phyloP scores from a whole-genome alignment of 2,888 invertebrate genomes.

The Drosophila gaucha region DNA sequence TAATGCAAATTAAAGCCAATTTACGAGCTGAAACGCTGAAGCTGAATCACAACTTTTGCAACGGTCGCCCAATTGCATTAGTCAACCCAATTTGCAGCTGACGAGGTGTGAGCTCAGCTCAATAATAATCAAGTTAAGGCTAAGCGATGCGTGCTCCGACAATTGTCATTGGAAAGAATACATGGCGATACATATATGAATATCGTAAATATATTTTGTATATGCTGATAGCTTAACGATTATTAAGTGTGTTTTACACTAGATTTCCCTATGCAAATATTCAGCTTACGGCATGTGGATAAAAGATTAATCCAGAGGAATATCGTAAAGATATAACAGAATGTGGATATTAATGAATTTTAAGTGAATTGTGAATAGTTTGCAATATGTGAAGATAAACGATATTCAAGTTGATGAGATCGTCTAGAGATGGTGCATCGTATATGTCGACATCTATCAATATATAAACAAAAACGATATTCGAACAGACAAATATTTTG shows the following conservation, averaged over 20 bases:
- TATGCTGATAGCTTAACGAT: neutral
- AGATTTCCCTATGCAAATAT: no score
- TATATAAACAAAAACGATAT: neutral
- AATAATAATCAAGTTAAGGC: conserved; percentile 42
- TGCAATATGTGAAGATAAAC: neutral
- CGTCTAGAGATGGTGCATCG: no score
- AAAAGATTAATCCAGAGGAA: neutral
- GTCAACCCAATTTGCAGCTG: conserved; percentile 57
- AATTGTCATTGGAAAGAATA: neutral
- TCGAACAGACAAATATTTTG: no score
- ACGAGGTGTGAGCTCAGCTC: conserved; percentile 65
- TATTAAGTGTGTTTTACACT: neutral
- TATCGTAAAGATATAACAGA: neutral
- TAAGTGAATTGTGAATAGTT: no score
- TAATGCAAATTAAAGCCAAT: conserved; percentile 80
- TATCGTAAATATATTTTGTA: neutral
- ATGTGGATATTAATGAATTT: no score
- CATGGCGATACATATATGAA: neutral
- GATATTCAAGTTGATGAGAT: conserved; percentile 1
- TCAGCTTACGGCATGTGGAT: neutral
- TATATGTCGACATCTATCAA: neutral
- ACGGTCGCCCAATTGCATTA: conserved; percentile 53
- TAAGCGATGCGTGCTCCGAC: neutral
- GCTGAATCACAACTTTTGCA: conserved; percentile 21
- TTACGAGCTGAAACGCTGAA: conserved; percentile 51